A percentile compares a stretch with the other conserved stretches of the same genome.
These are phyloP conservation scores for Linhomoeus sp. DNA, from an alignment of 2,888 invertebrate genomes.

Conservation along the genomic window DNA sequence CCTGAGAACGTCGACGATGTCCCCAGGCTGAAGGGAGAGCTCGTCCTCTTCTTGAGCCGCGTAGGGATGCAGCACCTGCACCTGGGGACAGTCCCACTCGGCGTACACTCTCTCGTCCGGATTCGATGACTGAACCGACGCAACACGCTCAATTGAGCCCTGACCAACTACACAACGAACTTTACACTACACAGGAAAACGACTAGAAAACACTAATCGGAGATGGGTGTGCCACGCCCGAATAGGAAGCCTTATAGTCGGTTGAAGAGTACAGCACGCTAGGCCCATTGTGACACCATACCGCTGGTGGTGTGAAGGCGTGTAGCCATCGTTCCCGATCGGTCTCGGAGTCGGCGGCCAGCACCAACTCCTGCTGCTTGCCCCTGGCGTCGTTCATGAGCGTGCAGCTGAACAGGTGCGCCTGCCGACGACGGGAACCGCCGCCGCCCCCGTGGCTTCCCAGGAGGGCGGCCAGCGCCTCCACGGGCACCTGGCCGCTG, in stretches of 20 bases:
- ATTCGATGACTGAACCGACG: constrained; percentile 36
- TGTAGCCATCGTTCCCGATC: constrained; percentile 48
- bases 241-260: too few relatives aligned
- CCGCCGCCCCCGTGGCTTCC: constrained; percentile 11
- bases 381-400: constrained; percentile 20
- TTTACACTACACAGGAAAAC: constrained; percentile 37
- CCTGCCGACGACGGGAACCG: too few relatives aligned
- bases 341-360: constrained; percentile 29
- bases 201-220: too few relatives aligned
- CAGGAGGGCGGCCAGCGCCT: constrained; percentile 11
- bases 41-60: constrained; percentile 71
- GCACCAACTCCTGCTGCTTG: constrained; percentile 13
- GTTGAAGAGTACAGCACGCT: too few relatives aligned
- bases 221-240: too few relatives aligned
- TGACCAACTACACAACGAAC: constrained; percentile 57
- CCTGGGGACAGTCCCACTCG: constrained; percentile 88
- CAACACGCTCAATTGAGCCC: constrained; percentile 50
- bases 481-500: constrained; percentile 10
- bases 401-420: constrained; percentile 20
- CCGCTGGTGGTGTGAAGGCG: constrained; percentile 19
- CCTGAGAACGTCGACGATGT: constrained; percentile 71
- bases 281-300: too few relatives aligned
- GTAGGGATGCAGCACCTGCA: constrained; percentile 62
- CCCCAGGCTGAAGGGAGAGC: constrained; percentile 60
- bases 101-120: constrained; percentile 64